phyloP scores from a whole-genome alignment of 2,888 invertebrate genomes.

The Nomada goodeniana region DNA sequence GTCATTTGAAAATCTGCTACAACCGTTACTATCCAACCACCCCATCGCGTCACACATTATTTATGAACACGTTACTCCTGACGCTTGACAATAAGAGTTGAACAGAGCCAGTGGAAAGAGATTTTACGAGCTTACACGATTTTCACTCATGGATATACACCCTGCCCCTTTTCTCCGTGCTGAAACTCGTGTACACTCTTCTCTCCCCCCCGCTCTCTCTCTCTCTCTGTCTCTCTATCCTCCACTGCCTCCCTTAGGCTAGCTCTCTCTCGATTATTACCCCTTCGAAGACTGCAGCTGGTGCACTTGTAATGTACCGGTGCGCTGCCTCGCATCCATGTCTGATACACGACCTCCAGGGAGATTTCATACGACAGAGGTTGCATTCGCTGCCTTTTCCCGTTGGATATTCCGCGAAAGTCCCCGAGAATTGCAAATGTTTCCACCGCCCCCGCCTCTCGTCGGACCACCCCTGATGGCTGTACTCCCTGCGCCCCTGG shows the following conservation, averaged over 20 bases:
- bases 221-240: not conserved
- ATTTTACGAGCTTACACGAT: not conserved
- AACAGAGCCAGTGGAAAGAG: not conserved
- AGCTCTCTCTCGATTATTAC: conserved; percentile 54
- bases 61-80: conserved; percentile 25
- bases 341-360: conserved; percentile 60
- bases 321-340: conserved; percentile 47
- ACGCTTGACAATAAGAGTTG: conserved; percentile 18
- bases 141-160: not conserved
- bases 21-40: conserved; percentile 18
- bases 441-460: conserved; percentile 60
- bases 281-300: conserved; percentile 42
- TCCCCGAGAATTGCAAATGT: conserved; percentile 79
- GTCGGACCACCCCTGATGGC: conserved; percentile 20
- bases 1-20: conserved; percentile 25
- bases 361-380: conserved; percentile 64
- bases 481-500: conserved; percentile 19
- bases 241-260: not conserved
- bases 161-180: not conserved
- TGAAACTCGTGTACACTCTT: not conserved
- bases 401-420: conserved; percentile 62
- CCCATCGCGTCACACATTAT: conserved; percentile 30
- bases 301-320: conserved; percentile 40
- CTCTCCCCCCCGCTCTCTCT: not conserved
- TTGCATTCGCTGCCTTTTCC: conserved; percentile 55